Percentiles rank a stretch among this genome's conserved stretches.
These are phyloP conservation scores for Eledone cirrhosa DNA, from an alignment of 2,888 invertebrate species.

Conservation along the genomic window DNA sequence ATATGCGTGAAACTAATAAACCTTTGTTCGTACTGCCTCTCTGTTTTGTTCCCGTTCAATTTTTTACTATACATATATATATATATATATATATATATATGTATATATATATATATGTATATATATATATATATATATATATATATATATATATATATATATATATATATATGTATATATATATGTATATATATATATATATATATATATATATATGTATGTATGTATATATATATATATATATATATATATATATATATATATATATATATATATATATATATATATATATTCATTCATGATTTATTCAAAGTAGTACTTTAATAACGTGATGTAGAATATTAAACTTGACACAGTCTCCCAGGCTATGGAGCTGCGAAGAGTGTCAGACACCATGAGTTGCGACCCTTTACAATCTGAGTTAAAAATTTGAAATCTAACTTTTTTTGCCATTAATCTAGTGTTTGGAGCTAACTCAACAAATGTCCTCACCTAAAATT, in stretches of 20 bases:
- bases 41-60: too few species aligned
- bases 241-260: not conserved
- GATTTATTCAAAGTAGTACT: not conserved
- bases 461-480: too few species aligned
- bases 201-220: not conserved
- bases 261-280: not conserved
- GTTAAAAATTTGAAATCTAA: too few species aligned
- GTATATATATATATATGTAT: too few species aligned
- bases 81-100: too few species aligned
- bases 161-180: not conserved
- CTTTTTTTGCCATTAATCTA: too few species aligned
- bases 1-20: too few species aligned
- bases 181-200: not conserved
- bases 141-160: not conserved
- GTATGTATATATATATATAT: not conserved
- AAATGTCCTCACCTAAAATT: too few species aligned
- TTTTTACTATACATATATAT: too few species aligned
- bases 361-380: not conserved
- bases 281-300: not conserved
- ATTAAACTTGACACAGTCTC: not conserved
- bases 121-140: not conserved
- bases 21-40: too few species aligned
- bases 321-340: not conserved
- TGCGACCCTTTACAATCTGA: too few species aligned
- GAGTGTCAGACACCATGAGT: too few species aligned